Percentiles rank a stretch among this genome's conserved stretches.
These are phyloP conservation scores for Harpalus rubripes DNA, from an alignment of 2,888 invertebrate species.

Conservation along the genomic window DNA sequence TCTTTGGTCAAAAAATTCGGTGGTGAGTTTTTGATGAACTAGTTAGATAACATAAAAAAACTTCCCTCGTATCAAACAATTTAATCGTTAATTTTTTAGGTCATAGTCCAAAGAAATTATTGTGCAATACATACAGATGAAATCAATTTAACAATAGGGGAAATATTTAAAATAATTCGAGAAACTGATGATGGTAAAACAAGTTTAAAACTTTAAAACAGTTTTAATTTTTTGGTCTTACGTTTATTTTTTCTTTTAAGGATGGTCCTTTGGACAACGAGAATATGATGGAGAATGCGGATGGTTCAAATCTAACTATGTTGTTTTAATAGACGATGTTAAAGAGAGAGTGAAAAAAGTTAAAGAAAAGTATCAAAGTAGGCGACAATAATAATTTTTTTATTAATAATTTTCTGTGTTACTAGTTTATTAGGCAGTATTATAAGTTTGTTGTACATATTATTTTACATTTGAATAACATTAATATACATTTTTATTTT, in stretches of 20 bases:
- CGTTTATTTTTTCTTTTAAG: constrained; percentile 21
- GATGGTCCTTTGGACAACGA: constrained; percentile 48
- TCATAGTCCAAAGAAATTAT: constrained; percentile 50
- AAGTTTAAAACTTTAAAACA: no score
- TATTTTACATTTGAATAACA: no score
- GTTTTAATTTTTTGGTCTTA: no score
- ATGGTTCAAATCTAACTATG: constrained; percentile 42
- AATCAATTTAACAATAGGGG: constrained; percentile 13
- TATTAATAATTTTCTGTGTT: background rate
- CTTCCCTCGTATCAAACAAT: no score
- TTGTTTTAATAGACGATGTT: constrained; percentile 20
- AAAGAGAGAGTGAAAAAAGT: constrained; percentile 1
- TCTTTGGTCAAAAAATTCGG: no score
- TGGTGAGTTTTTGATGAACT: no score
- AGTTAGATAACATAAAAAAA: no score
- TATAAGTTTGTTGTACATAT: no score
- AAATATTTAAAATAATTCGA: constrained; percentile 19
- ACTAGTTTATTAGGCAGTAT: no score
- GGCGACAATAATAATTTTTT: background rate
- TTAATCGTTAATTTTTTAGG: constrained; percentile 9
- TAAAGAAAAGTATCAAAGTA: constrained; percentile 12
- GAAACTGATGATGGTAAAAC: constrained; percentile 46
- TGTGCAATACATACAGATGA: constrained; percentile 47
- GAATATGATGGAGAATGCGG: constrained; percentile 30
- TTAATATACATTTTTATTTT: no score